Evolutionary conservation across 2,797 vertebrate genomes (phyloP), one percentile per base, ranked within the genome.

Genomic region (Euthynnus affinis): DNA sequence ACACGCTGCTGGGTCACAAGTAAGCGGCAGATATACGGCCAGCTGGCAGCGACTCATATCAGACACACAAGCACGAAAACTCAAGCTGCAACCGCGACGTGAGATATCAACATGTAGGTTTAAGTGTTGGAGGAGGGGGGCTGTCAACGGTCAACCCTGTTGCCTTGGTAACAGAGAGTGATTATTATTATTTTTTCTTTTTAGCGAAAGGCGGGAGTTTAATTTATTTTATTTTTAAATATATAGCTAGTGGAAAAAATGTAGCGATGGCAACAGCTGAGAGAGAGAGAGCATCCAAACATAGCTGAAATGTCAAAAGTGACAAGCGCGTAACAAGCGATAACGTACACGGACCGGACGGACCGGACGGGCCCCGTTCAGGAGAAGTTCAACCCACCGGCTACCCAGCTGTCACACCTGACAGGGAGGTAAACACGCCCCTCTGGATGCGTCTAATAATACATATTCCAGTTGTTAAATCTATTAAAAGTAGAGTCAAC

Each of bases 1-100:
- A 89, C 88, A 81, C 76, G 61, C 74, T 61, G 5, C 52, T 48
- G 70, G 82, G 83, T 84, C 88, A 89, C 83, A 81, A 88, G 85
- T 60, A 49, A 81, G 69, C 20, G 69, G 60, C 80, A 56, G 76
- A 83, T 25, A 67, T 2, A 60, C 27, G 74, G 67, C 61, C 78
- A 49, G 49, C 57, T 74, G 76, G 61, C 78, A n/a, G 3, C n/a
- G 23, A 27, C 0, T 63, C 74, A 62, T 42, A 15, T 77, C 65
- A 34, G 40, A 76, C 51, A 10, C 12, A 13, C 51, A 32, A 1
- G 29, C 29, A 32, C 29, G 29, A 32, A 32, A 32, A 32, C 29
- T 32, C 29, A 32, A 32, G 29, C 6, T 32, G 29, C 29, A 32
- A 32, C 29, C 1, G 29, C 29, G 29, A 32, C 29, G 5, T 32